Conservation (phyloP, 1,140 invertebrate genomes). For the Probaryconus sp. region DNA sequence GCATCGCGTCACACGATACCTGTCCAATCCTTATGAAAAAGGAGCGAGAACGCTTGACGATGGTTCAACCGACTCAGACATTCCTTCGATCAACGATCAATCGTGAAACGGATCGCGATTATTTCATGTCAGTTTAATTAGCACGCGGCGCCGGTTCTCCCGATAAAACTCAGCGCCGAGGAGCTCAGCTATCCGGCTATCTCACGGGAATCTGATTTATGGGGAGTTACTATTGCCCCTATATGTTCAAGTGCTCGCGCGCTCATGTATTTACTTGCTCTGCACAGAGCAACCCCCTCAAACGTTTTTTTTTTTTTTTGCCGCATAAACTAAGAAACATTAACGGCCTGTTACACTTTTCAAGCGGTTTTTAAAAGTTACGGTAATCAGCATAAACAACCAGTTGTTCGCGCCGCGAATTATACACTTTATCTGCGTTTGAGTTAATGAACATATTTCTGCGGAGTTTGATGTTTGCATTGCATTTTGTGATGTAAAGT, state of each 20-base stretch:
- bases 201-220: slow-evolving; percentile 78
- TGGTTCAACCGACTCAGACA: slow-evolving; percentile 53
- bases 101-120: slow-evolving; percentile 75
- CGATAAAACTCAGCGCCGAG: slow-evolving; percentile 75
- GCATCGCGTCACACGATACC: slow-evolving; percentile 16
- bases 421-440: no score
- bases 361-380: no score
- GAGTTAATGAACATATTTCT: no score
- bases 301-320: no score
- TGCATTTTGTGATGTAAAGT: no score
- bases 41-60: slow-evolving; percentile 21
- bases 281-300: not conserved
- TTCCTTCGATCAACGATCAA: slow-evolving; percentile 77
- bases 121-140: slow-evolving; percentile 79
- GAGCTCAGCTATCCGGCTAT: slow-evolving; percentile 74
- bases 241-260: slow-evolving; percentile 52
- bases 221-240: slow-evolving; percentile 70
- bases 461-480: no score
- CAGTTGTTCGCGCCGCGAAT: no score
- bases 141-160: slow-evolving; percentile 74
- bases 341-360: no score
- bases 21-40: slow-evolving; percentile 16
- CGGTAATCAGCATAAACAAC: no score
- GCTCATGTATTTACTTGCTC: slow-evolving; percentile 49
- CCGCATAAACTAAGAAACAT: no score